Conservation (phyloP, 2,113 vertebrate genomes). For the Sylvilagus bachmani region DNA sequence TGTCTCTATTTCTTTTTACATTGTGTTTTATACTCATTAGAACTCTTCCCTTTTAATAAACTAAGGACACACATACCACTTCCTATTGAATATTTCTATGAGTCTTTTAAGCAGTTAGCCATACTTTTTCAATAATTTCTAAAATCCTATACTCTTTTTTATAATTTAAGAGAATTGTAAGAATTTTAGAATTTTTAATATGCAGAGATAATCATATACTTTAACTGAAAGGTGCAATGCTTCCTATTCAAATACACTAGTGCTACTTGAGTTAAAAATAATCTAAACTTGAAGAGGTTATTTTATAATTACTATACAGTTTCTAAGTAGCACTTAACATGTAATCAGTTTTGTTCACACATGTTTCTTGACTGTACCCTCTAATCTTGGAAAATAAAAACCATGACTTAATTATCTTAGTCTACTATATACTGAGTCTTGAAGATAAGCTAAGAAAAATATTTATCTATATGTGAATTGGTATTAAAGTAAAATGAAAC, state of each 20-base stretch:
- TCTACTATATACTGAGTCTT: not conserved
- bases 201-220: not conserved
- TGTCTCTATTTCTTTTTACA: not conserved
- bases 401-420: not conserved
- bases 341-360: not conserved
- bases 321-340: not conserved
- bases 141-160: not conserved
- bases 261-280: conserved; percentile 9
- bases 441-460: not conserved
- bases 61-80: not conserved
- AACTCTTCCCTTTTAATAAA: not conserved
- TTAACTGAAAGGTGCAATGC: not conserved
- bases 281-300: not conserved
- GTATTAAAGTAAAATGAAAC: not conserved
- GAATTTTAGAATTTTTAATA: not conserved
- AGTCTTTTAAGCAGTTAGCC: not conserved
- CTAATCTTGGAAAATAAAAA: not conserved
- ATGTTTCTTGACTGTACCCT: not conserved
- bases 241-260: not conserved
- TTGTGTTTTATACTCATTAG: not conserved
- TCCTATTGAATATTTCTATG: not conserved
- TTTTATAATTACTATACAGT: not conserved
- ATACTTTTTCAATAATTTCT: not conserved
- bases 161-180: not conserved
- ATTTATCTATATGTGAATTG: not conserved